Percentiles rank a stretch among this genome's conserved stretches.
Conservation (phyloP, 2,797 vertebrate genomes). For the Iguana delicatissima region DNA sequence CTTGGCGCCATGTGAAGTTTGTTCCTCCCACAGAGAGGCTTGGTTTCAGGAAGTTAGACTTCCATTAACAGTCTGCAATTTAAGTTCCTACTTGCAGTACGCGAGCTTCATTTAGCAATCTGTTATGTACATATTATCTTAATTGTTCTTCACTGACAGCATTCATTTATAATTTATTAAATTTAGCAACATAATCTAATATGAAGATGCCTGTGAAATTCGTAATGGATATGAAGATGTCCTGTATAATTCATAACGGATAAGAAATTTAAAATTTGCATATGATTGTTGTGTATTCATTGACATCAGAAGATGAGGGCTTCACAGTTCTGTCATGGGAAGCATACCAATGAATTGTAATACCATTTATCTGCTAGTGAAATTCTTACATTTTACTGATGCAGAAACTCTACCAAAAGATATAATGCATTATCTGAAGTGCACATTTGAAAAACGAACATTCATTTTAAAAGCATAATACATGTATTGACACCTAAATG, state of each 20-base stretch:
- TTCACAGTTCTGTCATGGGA: not conserved
- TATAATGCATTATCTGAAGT: too few species aligned
- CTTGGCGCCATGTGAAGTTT: not conserved
- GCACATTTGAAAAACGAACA: too few species aligned
- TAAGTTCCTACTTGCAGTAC: not conserved
- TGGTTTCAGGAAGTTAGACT: not conserved
- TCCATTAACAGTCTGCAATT: not conserved
- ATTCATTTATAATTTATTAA: conserved; percentile 13
- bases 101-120: not conserved
- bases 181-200: conserved; percentile 19
- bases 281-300: conserved; percentile 18
- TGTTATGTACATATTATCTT: conserved; percentile 1
- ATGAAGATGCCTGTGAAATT: conserved; percentile 4
- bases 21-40: not conserved
- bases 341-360: too few species aligned
- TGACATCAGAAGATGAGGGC: conserved; percentile 30
- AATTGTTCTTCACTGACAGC: not conserved
- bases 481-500: conserved; percentile 6
- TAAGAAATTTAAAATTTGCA: conserved; percentile 24
- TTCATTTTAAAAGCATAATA: not conserved
- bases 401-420: too few species aligned
- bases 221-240: not conserved
- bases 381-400: too few species aligned
- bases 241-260: too few species aligned
- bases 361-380: too few species aligned